Conservation (phyloP, 2,888 invertebrate species). For the Agriopis marginaria region DNA sequence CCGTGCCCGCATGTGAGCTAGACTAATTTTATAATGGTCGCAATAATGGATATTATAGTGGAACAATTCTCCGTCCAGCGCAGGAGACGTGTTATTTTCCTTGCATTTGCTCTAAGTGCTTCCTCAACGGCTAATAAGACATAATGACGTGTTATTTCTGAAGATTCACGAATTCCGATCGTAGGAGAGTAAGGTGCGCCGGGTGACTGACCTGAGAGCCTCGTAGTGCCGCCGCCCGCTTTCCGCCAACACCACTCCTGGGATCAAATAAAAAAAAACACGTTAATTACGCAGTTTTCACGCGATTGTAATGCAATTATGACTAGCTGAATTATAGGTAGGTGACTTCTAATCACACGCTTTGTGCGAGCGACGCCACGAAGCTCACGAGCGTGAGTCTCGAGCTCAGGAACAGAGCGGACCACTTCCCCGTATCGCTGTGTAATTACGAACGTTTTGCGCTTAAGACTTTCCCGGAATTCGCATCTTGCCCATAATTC, state of each 20-base stretch:
- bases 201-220: conserved; percentile 80
- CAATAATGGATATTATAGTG: conserved; percentile 69
- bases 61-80: conserved; percentile 65
- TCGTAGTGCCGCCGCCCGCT: conserved; percentile 66
- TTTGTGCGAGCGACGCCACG: conserved; percentile 46
- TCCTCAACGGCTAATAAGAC: conserved; percentile 81
- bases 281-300: conserved; percentile 73
- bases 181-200: conserved; percentile 68
- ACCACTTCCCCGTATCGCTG: conserved; percentile 58
- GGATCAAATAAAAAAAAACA: conserved; percentile 70
- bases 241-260: conserved; percentile 73
- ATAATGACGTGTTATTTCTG: conserved; percentile 83
- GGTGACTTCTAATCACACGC: conserved; percentile 65
- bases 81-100: conserved; percentile 74
- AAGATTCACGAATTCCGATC: conserved; percentile 83
- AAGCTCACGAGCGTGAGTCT: conserved; percentile 57
- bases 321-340: conserved; percentile 67
- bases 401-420: conserved; percentile 51
- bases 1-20: conserved; percentile 50
- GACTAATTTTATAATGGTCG: conserved; percentile 70
- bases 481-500: conserved; percentile 50
- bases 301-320: conserved; percentile 71
- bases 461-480: conserved; percentile 59
- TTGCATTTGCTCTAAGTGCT: conserved; percentile 80
- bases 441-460: conserved; percentile 64